phyloP scores from a whole-genome alignment of 2,888 invertebrate genomes.

The Drosophila prolongata region DNA sequence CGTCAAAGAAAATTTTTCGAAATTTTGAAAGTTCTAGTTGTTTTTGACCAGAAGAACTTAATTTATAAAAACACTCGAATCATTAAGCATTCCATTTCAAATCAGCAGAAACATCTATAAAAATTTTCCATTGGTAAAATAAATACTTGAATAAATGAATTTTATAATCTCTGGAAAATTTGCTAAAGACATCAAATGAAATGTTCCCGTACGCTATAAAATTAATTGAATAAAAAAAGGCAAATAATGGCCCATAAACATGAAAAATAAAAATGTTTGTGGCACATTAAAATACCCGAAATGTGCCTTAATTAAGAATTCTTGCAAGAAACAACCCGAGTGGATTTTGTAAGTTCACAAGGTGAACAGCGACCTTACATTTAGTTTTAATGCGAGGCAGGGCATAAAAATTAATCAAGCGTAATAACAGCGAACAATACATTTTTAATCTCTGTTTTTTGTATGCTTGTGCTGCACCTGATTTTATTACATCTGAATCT shows the following conservation, averaged over 20 bases:
- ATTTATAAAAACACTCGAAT: constrained; percentile 18
- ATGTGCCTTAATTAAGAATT: constrained; percentile 48
- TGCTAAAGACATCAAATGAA: constrained; percentile 61
- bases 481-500: neutral
- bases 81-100: constrained; percentile 1
- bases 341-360: constrained; percentile 38
- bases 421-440: constrained; percentile 15
- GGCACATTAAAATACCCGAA: constrained; percentile 52
- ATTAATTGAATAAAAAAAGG: constrained; percentile 48
- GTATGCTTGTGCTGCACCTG: constrained; percentile 5
- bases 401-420: constrained; percentile 32
- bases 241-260: constrained; percentile 53
- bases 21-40: neutral
- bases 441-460: constrained; percentile 3
- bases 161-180: constrained; percentile 51
- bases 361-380: constrained; percentile 35
- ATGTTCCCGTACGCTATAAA: constrained; percentile 50
- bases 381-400: constrained; percentile 18
- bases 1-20: neutral
- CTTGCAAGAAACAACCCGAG: constrained; percentile 27
- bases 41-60: neutral
- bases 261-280: constrained; percentile 47
- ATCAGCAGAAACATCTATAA: constrained; percentile 4
- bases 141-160: constrained; percentile 46
- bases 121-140: constrained; percentile 13